These are phyloP conservation scores for Pristionchus mayeri DNA, from an alignment of 2,888 invertebrate species.

Conservation along the genomic window DNA sequence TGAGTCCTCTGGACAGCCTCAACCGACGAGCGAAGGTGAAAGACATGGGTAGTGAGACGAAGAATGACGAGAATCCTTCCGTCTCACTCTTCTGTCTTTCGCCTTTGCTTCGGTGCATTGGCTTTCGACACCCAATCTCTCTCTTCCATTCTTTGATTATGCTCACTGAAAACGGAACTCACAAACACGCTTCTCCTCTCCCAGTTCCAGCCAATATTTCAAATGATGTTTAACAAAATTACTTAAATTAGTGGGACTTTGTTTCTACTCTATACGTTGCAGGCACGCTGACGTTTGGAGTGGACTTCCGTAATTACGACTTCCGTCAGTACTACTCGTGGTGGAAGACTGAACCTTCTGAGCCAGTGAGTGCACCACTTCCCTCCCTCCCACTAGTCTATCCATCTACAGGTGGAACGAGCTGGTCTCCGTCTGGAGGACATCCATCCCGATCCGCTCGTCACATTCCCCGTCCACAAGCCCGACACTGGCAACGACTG, in stretches of 20 bases:
- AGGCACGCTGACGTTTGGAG: constrained; percentile 71
- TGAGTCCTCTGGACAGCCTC: no score
- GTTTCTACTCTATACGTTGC: constrained; percentile 1
- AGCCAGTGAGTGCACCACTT: constrained; percentile 2
- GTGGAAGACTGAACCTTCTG: constrained; percentile 62
- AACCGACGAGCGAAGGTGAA: no score
- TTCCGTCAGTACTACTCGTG: constrained; percentile 70
- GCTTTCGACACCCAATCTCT: no score
- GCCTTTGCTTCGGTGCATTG: no score
- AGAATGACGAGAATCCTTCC: no score
- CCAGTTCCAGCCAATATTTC: no score
- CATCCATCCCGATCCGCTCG: constrained; percentile 69
- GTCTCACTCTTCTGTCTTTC: no score
- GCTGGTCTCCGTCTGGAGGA: constrained; percentile 68
- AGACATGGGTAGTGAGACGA: no score
- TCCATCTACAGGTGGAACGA: constrained; percentile 56
- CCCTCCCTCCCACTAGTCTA: background rate
- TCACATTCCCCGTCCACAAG: constrained; percentile 71
- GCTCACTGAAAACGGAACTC: no score
- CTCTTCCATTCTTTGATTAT: no score
- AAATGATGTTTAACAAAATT: background rate
- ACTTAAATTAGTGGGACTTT: background rate
- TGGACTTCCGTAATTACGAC: constrained; percentile 73
- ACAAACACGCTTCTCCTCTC: background rate
- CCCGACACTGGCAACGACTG: constrained; percentile 69